These are phyloP conservation scores for Agapostemon virescens DNA, from an alignment of 2,888 invertebrate genomes.

Conservation along the genomic window DNA sequence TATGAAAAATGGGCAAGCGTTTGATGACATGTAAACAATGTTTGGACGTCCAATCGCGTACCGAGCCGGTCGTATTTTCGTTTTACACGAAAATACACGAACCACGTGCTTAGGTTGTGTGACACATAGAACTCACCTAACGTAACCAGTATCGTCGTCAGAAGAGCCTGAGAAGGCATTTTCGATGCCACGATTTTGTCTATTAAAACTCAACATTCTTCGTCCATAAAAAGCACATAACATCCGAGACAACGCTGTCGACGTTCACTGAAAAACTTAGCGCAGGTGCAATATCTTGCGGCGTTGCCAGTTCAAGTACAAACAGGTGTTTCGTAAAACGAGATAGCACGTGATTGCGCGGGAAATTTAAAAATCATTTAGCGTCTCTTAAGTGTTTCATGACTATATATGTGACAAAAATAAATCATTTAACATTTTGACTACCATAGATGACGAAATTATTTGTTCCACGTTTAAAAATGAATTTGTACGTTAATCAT, in stretches of 20 bases:
- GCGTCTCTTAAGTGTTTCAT: too few species aligned
- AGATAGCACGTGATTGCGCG: constrained; percentile 29
- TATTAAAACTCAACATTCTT: constrained; percentile 44
- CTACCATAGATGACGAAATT: too few species aligned
- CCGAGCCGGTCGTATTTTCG: constrained; percentile 30
- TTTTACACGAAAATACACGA: neutral
- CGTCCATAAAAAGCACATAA: constrained; percentile 15
- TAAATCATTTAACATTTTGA: too few species aligned
- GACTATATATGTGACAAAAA: too few species aligned
- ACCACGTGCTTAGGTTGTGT: constrained; percentile 30
- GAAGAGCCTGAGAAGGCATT: constrained; percentile 45
- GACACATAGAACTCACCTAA: constrained; percentile 45
- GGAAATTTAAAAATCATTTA: constrained; percentile 20
- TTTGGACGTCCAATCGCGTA: constrained; percentile 2
- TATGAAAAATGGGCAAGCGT: constrained; percentile 18
- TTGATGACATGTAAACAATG: constrained; percentile 58
- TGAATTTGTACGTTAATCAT: too few species aligned
- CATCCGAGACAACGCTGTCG: constrained; percentile 30
- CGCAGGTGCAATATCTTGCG: constrained; percentile 47
- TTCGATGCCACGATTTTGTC: constrained; percentile 16
- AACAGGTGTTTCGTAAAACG: constrained; percentile 44
- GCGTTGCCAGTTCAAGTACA: constrained; percentile 35
- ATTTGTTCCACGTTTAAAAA: too few species aligned
- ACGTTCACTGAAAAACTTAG: constrained; percentile 31
- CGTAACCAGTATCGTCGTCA: constrained; percentile 53